Conservation (phyloP, 2,797 vertebrate species). For the Ptychadena robeensis region DNA sequence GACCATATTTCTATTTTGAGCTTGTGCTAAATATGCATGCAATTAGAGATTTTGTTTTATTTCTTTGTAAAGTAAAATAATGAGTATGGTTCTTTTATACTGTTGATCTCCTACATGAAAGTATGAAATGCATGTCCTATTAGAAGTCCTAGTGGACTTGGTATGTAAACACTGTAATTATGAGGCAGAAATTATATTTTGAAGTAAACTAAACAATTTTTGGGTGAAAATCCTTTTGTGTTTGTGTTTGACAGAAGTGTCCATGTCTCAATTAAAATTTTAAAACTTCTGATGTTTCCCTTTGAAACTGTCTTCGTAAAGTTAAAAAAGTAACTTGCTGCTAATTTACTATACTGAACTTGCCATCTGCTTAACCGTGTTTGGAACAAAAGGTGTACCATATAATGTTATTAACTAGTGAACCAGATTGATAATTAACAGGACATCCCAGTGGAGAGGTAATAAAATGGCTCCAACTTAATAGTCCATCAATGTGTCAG, state of each 20-base stretch:
- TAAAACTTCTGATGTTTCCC: not conserved
- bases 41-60: no score
- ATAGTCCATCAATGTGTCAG: conserved; percentile 55
- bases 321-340: not conserved
- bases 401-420: conserved; percentile 41
- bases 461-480: conserved; percentile 52
- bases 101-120: no score
- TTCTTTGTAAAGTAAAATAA: no score
- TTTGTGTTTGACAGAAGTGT: not conserved
- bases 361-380: conserved; percentile 15
- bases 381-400: conserved; percentile 35
- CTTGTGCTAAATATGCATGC: no score
- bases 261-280: not conserved
- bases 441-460: conserved; percentile 39
- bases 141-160: not conserved
- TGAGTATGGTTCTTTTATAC: no score
- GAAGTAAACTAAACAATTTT: not conserved
- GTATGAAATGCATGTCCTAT: no score
- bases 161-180: not conserved
- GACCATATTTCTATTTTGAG: no score
- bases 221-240: not conserved
- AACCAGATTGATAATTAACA: conserved; percentile 49
- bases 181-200: no score
- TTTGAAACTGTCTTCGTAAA: not conserved
- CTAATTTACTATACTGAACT: conserved; percentile 21